Evolutionary conservation across 2,888 invertebrate species (phyloP).

Genomic region (Oasisia sp.): DNA sequence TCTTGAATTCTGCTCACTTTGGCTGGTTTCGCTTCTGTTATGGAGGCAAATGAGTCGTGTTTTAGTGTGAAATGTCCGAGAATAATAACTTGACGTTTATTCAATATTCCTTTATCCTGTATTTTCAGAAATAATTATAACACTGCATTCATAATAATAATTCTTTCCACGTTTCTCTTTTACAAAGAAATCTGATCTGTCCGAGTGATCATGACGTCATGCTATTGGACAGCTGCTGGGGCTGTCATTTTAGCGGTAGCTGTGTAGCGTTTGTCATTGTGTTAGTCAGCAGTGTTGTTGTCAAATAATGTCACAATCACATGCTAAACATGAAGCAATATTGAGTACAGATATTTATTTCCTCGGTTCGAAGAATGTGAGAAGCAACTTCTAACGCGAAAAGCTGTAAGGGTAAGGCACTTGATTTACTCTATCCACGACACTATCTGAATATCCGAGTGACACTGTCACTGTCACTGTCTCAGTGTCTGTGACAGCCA

Average conservation of each 20-base stretch:
- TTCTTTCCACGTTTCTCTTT: not conserved
- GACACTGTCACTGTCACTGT: no score
- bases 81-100: not conserved
- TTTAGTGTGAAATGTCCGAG: not conserved
- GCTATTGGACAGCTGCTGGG: not conserved
- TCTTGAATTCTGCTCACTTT: not conserved
- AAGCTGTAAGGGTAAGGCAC: not conserved
- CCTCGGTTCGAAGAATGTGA: not conserved
- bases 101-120: not conserved
- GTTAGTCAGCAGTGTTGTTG: not conserved
- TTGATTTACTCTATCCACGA: no score
- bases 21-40: not conserved
- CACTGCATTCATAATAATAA: not conserved
- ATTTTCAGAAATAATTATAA: not conserved
- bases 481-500: no score
- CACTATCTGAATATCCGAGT: no score
- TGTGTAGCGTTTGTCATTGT: conserved; percentile 6
- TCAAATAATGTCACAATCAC: not conserved
- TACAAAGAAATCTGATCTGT: not conserved
- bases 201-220: conserved; percentile 7
- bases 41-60: not conserved
- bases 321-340: not conserved
- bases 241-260: conserved; percentile 9
- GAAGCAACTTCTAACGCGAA: not conserved
- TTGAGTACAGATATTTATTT: not conserved